Conservation (phyloP, 2,888 invertebrate genomes). For the Anagyrus pseudococci region DNA sequence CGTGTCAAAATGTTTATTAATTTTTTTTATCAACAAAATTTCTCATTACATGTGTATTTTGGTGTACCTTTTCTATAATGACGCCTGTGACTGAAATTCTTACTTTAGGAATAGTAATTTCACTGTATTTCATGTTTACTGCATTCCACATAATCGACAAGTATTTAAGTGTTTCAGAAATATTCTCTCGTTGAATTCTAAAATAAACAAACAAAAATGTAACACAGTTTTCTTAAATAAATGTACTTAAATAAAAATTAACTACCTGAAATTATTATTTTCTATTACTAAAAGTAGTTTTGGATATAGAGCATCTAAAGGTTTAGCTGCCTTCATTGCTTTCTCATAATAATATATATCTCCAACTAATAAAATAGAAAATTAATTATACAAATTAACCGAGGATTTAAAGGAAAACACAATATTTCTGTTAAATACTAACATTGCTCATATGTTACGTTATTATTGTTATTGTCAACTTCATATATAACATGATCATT, state of each 20-base stretch:
- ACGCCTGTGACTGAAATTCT: conserved; percentile 22
- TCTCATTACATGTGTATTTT: background rate
- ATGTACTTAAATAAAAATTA: background rate
- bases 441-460: background rate
- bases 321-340: background rate
- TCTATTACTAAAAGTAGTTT: conserved; percentile 16
- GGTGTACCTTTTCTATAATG: conserved; percentile 21
- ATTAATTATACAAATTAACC: background rate
- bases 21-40: background rate
- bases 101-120: conserved; percentile 12
- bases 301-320: conserved; percentile 13
- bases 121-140: conserved; percentile 21
- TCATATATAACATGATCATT: conserved; percentile 11
- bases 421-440: background rate
- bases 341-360: background rate
- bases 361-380: conserved; percentile 2
- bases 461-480: background rate
- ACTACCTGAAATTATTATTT: conserved; percentile 16
- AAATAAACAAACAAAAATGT: background rate
- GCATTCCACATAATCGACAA: conserved; percentile 28
- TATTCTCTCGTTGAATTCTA: conserved; percentile 10
- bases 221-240: background rate
- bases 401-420: too few relatives aligned
- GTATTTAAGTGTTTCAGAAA: conserved; percentile 16
- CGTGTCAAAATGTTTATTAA: conserved; percentile 2